These are phyloP conservation scores for Apostichopus leukothele DNA, from an alignment of 53 echinoderm and acorn worm species.

Conservation along the genomic window DNA sequence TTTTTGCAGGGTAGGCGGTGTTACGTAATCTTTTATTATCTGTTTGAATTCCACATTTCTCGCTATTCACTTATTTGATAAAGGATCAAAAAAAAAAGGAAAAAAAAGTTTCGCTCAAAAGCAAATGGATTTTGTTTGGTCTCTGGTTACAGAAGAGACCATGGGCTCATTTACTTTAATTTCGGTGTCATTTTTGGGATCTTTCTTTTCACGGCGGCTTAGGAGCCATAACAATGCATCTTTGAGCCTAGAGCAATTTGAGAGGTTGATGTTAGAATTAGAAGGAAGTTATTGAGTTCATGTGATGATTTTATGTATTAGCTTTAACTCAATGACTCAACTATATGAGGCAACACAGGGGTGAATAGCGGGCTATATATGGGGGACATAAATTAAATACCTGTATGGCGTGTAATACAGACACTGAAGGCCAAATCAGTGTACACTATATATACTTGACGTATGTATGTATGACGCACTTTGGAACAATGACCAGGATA, in stretches of 20 bases:
- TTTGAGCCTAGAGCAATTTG: conserved; percentile 15
- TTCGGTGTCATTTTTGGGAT: conserved; percentile 34
- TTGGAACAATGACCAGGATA: no score
- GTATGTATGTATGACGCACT: no score
- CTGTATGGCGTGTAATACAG: no score
- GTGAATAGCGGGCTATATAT: no score
- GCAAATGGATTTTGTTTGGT: conserved; percentile 46
- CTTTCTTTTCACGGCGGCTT: conserved; percentile 25
- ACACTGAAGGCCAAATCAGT: no score
- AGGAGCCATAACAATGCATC: conserved; percentile 25
- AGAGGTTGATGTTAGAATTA: conserved; percentile 11
- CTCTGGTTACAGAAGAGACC: conserved; percentile 36
- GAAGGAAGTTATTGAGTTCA: conserved; percentile 8
- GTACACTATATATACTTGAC: no score
- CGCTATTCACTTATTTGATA: conserved; percentile 47
- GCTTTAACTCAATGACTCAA: neutral
- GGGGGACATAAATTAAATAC: no score
- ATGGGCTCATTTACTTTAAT: conserved; percentile 30
- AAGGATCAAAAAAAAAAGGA: neutral
- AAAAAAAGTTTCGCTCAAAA: conserved; percentile 25
- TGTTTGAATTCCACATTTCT: conserved; percentile 38
- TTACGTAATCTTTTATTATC: conserved; percentile 47
- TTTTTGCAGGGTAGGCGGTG: conserved; percentile 34
- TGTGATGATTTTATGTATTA: conserved; percentile 41
- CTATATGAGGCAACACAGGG: no score